phyloP scores from a whole-genome alignment of 2,888 invertebrate species.

The Phortica okadai region DNA sequence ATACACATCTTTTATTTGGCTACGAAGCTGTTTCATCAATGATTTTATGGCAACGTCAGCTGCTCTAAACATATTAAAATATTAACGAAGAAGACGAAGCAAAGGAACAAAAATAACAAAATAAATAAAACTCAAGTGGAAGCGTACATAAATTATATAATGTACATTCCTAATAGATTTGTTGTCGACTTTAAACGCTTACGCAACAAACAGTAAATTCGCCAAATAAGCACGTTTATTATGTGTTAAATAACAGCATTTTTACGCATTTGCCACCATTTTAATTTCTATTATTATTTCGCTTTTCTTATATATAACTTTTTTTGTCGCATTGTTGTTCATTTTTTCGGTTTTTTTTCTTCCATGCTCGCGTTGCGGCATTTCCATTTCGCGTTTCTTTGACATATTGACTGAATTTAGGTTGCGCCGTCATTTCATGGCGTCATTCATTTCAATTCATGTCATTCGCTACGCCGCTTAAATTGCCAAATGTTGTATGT shows the following conservation, averaged over 20 bases:
- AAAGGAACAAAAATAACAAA: too few relatives aligned
- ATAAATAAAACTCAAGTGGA: not conserved
- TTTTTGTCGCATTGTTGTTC: not conserved
- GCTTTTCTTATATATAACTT: slow-evolving; percentile 29
- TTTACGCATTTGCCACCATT: slow-evolving; percentile 49
- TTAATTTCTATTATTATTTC: not conserved
- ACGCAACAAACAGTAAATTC: not conserved
- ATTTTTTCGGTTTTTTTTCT: not conserved
- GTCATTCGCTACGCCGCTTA: not conserved
- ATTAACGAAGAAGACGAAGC: too few relatives aligned
- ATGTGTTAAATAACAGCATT: slow-evolving; percentile 46
- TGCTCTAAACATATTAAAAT: not conserved
- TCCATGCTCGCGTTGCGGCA: not conserved
- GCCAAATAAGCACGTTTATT: slow-evolving; percentile 1
- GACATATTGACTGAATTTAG: slow-evolving; percentile 24
- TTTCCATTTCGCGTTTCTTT: slow-evolving; percentile 20
- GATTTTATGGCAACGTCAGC: not conserved
- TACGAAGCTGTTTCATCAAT: not conserved
- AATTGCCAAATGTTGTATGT: too few relatives aligned
- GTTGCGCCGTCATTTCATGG: not conserved
- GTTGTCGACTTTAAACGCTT: not conserved
- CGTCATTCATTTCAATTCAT: slow-evolving; percentile 2
- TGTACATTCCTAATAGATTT: slow-evolving; percentile 18
- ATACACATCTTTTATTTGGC: not conserved
- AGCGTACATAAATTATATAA: slow-evolving; percentile 58